phyloP scores from a whole-genome alignment of 1,140 invertebrate species.

The Nymphalis io region DNA sequence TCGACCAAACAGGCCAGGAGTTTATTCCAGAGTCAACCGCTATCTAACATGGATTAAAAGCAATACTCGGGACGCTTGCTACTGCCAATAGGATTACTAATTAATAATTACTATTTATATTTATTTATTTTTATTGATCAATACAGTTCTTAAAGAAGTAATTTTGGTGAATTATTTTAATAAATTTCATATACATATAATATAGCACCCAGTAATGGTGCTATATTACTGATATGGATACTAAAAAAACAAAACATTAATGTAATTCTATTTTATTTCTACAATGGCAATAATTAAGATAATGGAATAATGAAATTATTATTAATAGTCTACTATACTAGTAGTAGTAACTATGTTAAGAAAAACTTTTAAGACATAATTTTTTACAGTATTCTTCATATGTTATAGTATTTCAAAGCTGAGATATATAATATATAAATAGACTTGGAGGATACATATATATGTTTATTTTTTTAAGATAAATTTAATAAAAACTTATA shows the following conservation, averaged over 20 bases:
- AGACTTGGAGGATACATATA: no score
- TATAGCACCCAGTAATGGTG: neutral
- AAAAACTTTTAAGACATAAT: no score
- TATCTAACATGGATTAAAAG: slow-evolving; percentile 87
- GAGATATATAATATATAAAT: no score
- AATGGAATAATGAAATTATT: neutral
- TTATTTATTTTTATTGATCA: slow-evolving; percentile 28
- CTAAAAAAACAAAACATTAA: neutral
- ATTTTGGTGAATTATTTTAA: neutral
- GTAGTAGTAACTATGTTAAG: no score
- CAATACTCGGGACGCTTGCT: slow-evolving; percentile 86
- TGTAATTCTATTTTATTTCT: slow-evolving; percentile 18
- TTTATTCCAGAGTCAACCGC: slow-evolving; percentile 90
- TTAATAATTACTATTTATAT: slow-evolving; percentile 25
- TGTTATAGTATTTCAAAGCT: no score
- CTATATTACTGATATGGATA: neutral
- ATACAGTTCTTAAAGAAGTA: slow-evolving; percentile 6
- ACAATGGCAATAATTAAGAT: slow-evolving; percentile 3
- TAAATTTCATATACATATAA: neutral
- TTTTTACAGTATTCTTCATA: no score
- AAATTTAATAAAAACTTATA: no score
- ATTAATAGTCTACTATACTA: no score
- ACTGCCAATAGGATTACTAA: slow-evolving; percentile 73
- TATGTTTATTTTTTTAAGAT: no score
- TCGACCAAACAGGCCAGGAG: slow-evolving; percentile 89